Percentiles rank a stretch among this genome's conserved stretches.
phyloP scores from a whole-genome alignment of 2,113 vertebrate species.

The Microcebus lehilahytsara region DNA sequence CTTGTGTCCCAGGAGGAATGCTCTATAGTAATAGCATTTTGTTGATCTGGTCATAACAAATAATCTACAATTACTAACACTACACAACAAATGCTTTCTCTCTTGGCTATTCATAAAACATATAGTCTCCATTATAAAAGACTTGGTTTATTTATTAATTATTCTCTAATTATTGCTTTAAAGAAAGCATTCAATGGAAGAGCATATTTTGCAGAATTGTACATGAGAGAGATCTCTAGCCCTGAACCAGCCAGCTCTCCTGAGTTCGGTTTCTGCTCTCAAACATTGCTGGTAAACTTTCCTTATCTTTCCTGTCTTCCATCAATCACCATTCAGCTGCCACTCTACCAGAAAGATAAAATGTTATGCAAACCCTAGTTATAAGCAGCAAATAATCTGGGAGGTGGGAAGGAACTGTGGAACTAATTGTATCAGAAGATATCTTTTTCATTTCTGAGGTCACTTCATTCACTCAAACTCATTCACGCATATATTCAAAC shows the following conservation, averaged over 20 bases:
- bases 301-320: not conserved
- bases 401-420: not conserved
- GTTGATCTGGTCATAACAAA: constrained; percentile 57
- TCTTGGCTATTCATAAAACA: constrained; percentile 31
- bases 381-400: not conserved
- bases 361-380: not conserved
- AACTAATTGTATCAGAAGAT: not conserved
- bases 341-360: not conserved
- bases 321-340: not conserved
- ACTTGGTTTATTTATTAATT: constrained; percentile 45
- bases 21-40: constrained; percentile 55
- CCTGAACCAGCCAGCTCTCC: not conserved
- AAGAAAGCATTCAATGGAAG: not conserved
- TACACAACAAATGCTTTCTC: constrained; percentile 5
- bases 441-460: not conserved
- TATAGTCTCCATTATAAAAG: constrained; percentile 29
- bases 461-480: not conserved
- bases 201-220: not conserved
- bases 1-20: constrained; percentile 22
- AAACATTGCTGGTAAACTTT: not conserved
- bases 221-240: not conserved
- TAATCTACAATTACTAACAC: constrained; percentile 59
- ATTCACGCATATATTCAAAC: not conserved
- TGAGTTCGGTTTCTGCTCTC: not conserved
- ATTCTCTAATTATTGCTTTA: constrained; percentile 35